Evolutionary conservation across 2,797 vertebrate genomes (phyloP), one percentile per base, ranked within the genome.

Genomic region (Eidolon dupreanum): DNA sequence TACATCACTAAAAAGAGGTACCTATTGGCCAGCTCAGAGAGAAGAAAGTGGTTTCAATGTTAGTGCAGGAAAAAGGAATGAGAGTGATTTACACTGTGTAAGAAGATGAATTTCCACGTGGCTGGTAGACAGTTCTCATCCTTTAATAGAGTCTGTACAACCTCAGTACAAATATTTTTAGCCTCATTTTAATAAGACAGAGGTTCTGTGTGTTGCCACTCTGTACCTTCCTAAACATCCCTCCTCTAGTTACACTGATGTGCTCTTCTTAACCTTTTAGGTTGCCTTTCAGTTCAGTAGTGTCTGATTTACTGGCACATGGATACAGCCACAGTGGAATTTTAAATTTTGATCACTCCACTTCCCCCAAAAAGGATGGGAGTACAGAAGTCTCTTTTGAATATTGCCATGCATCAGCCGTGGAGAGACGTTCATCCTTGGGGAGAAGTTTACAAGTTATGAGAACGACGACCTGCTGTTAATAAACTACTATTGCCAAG

Each of bases 51-150:
- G 6, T 46, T 78, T 74, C 28, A 82, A 0, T 85, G 19, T 90
- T 36, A 92, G 38, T n/a, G 10, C 0, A 61, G 26, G 26, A 66
- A 63, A 91, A 49, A 36, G 59, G 51, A 6, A 16, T 41, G 43
- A 74, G n/a, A 10, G 4, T 53, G 63, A 81, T 46, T 66, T 41
- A 20, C 1, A 46, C 8, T 61, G 26, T 59, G 2, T 43, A n/a
- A 85, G 66, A 94, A 93, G n/a, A 28, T 22, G 19, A 59, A 88
- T 93, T 96, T 94, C 24, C 57, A 71, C 6, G 19, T 63, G 51
- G 41, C 41, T 88, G 28, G 7, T 83, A 28, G 57, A 24, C 20
- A 63, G 36, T 26, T 16, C 12, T 12, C 11, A 41, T 77, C 51
- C 85, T 94, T n/a, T 65, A 49, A 53, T 26, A 63, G 20, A 41